Conservation (phyloP, 1,140 invertebrate species). For the Zaprionus lachaisei region DNA sequence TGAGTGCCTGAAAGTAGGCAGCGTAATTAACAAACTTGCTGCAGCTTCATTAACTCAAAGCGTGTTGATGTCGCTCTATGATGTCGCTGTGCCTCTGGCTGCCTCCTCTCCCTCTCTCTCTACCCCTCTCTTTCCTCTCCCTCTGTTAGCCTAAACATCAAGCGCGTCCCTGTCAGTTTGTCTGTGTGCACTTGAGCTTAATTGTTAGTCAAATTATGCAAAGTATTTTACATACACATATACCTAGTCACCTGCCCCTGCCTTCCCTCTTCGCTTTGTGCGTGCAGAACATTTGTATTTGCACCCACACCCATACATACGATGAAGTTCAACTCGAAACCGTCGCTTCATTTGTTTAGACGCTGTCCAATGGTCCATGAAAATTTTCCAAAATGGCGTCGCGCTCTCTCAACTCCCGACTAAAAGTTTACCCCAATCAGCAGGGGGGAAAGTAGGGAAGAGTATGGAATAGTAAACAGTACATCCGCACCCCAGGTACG, state of each 20-base stretch:
- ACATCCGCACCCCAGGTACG: neutral
- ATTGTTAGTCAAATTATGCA: conserved; percentile 74
- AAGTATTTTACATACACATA: conserved; percentile 53
- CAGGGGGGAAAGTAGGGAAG: neutral
- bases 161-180: neutral
- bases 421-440: conserved; percentile 56
- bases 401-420: neutral
- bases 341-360: conserved; percentile 69
- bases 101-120: too few relatives aligned
- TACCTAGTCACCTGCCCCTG: conserved; percentile 10
- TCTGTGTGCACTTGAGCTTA: conserved; percentile 45
- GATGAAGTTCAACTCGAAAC: neutral
- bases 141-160: neutral
- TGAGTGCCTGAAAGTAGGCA: conserved; percentile 39
- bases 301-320: neutral
- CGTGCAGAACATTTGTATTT: conserved; percentile 53
- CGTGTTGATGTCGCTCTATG: conserved; percentile 2
- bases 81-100: neutral
- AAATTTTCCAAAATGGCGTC: conserved; percentile 70
- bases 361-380: conserved; percentile 78
- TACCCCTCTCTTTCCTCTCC: too few relatives aligned
- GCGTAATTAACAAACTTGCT: conserved; percentile 45
- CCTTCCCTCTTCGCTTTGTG: conserved; percentile 14
- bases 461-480: conserved; percentile 22
- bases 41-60: conserved; percentile 51